phyloP scores from a whole-genome alignment of 2,888 invertebrate genomes.

The Reticulitermes lucifugus region DNA sequence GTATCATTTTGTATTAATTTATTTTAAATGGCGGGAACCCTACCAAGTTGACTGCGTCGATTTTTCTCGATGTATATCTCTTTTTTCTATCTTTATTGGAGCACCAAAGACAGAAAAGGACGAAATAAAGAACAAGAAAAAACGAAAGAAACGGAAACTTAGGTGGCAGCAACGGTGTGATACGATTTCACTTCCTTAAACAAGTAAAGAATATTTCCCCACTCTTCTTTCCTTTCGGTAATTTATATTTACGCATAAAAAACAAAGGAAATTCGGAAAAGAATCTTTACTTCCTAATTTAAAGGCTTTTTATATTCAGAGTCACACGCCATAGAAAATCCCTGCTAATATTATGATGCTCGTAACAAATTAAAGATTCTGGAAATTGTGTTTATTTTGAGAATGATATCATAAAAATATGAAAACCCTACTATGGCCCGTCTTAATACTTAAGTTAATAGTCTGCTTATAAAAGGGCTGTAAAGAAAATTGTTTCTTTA shows the following conservation, averaged over 20 bases:
- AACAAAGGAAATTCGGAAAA: not conserved
- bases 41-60: no score
- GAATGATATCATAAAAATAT: constrained; percentile 46
- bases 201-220: not conserved
- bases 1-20: no score
- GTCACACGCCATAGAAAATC: constrained; percentile 19
- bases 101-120: no score
- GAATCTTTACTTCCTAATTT: constrained; percentile 20
- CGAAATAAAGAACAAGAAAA: no score
- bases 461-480: not conserved
- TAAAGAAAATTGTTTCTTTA: not conserved
- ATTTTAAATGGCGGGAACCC: no score
- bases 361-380: constrained; percentile 40
- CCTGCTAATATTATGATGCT: not conserved
- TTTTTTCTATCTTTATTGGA: no score
- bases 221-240: not conserved
- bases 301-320: constrained; percentile 37
- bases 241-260: not conserved
- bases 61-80: no score
- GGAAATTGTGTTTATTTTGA: constrained; percentile 46
- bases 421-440: not conserved
- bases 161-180: not conserved
- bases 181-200: not conserved
- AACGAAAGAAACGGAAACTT: no score
- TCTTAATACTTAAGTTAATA: not conserved